Conservation (phyloP, 2,888 invertebrate species). For the Drosophila percnosoma region DNA sequence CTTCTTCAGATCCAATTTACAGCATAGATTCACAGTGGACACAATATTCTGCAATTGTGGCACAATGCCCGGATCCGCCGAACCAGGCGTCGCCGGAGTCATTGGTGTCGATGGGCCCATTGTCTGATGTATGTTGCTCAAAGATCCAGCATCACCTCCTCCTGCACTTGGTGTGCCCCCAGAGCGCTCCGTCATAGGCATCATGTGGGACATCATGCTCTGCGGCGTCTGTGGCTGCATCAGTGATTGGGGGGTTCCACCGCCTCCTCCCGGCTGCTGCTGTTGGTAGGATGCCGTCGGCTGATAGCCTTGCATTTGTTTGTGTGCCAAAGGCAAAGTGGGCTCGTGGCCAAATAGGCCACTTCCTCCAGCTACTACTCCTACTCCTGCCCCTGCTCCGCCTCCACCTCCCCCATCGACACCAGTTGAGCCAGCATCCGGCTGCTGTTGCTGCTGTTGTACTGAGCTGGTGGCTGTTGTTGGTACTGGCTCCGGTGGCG, state of each 20-base stretch:
- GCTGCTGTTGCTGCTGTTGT: constrained; percentile 47
- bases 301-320: constrained; percentile 91
- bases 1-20: constrained; percentile 97
- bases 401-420: constrained; percentile 60
- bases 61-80: constrained; percentile 96
- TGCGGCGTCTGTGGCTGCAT: constrained; percentile 97
- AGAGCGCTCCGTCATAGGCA: constrained; percentile 86
- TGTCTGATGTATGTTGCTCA: constrained; percentile 85
- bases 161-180: constrained; percentile 13
- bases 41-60: constrained; percentile 96
- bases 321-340: constrained; percentile 87
- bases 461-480: constrained; percentile 12
- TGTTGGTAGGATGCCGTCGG: constrained; percentile 85
- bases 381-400: constrained; percentile 7
- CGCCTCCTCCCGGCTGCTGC: constrained; percentile 59
- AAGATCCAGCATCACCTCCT: constrained; percentile 56
- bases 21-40: constrained; percentile 97
- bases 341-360: constrained; percentile 71
- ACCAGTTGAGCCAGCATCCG: constrained; percentile 47
- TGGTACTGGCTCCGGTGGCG: constrained; percentile 85
- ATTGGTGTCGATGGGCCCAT: constrained; percentile 91
- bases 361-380: constrained; percentile 47
- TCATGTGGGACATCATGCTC: constrained; percentile 94
- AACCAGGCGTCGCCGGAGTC: constrained; percentile 96
- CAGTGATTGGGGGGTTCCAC: constrained; percentile 91